Evolutionary conservation across 1,140 invertebrate genomes (phyloP), one percentile per base, ranked within the genome.

Genomic region (Hyles euphorbiae): DNA sequence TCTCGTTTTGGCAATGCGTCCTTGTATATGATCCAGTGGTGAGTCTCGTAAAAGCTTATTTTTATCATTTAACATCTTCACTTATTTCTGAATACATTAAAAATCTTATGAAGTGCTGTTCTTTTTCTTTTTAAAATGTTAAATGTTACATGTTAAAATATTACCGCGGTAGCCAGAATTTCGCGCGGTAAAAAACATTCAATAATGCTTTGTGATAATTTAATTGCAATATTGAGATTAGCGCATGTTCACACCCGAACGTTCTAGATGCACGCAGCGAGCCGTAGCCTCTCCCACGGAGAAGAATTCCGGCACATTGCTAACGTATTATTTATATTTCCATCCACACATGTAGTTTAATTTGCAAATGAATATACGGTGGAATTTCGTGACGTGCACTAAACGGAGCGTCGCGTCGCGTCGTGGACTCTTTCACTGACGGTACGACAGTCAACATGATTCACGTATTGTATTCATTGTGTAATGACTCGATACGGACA

Each of bases 1-100:
- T 76, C 68, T 81, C 63, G 57, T 78, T 85, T 87, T 87, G 84
- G 83, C 83, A 82, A 80, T 78, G 75, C 63, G 65, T 69, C 56
- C 53, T 56, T 53, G 51, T 56, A 60, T 53, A 53, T 40, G 34
- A 53, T 53, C 9, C 34, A 53, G 22, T 22, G 22, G 22, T 22
- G 22, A 22, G 22, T 22, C 0, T 22, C 22, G 22, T 22, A 22
- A 22, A 22, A 22, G 22, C 22, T 22, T 22, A 22, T 22, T 22
- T 22, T 22, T 22, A 22, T 22, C 22, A 22, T 22, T 22, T 22
- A 22, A 22, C 22, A 46, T 46, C 11, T 46, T 46, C 48, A 50
- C 22, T 33, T 32, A 50, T 50, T 12, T 50, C 32, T 12, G 32
- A 11, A 48, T 50, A 32, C 7, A 50, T 50, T 50, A 50, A 50